These are phyloP conservation scores for Sisor rabdophorus DNA, from an alignment of 2,113 vertebrate species.

Conservation along the genomic window DNA sequence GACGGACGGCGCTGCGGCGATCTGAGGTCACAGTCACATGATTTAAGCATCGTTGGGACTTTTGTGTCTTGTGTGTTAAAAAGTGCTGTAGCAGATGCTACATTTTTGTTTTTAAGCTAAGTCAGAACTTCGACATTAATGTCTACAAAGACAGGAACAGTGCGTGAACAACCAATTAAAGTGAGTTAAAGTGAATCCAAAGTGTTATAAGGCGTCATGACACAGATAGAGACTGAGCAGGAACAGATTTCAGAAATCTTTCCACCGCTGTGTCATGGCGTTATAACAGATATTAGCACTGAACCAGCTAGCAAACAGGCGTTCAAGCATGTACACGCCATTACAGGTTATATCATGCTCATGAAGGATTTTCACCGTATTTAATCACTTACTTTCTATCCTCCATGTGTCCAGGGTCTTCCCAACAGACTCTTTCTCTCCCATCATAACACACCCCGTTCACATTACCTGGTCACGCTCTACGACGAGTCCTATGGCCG, in stretches of 20 bases:
- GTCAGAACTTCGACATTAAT: no score
- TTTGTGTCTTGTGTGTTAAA: no score
- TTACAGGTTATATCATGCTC: not conserved
- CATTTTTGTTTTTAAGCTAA: no score
- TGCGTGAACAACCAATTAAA: no score
- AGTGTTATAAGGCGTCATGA: not conserved
- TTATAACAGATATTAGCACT: not conserved
- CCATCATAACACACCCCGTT: conserved; percentile 59
- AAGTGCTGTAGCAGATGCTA: no score
- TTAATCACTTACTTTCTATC: not conserved
- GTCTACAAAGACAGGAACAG: no score
- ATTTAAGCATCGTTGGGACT: conserved; percentile 18
- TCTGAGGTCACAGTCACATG: conserved; percentile 66
- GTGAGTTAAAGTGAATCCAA: not conserved
- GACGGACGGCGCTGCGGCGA: conserved; percentile 58
- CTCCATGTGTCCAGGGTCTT: conserved; percentile 66
- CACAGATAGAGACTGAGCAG: not conserved
- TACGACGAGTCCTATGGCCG: conserved; percentile 70
- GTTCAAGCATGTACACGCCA: not conserved
- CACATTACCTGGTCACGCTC: conserved; percentile 63
- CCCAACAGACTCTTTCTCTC: conserved; percentile 65
- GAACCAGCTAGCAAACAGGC: not conserved
- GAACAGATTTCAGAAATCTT: not conserved
- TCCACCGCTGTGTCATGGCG: no score
- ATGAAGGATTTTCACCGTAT: not conserved